These are phyloP conservation scores for Acanthacorydalis orientalis DNA, from an alignment of 2,888 invertebrate genomes.

Conservation along the genomic window DNA sequence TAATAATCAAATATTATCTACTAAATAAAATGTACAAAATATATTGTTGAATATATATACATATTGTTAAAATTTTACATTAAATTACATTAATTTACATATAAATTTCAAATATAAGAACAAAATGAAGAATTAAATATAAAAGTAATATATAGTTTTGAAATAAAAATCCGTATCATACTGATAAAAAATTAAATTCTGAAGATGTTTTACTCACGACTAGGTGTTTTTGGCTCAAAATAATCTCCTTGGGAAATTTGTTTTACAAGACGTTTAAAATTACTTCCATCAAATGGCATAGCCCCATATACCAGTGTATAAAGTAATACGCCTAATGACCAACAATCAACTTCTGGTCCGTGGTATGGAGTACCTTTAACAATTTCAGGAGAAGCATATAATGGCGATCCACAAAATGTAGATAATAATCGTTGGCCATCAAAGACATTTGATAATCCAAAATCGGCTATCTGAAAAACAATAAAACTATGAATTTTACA, in stretches of 20 bases:
- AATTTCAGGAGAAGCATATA: slow-evolving; percentile 95
- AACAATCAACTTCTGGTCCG: slow-evolving; percentile 90
- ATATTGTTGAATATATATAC: no score
- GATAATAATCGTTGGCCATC: slow-evolving; percentile 69
- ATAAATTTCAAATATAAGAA: neutral
- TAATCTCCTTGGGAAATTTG: slow-evolving; percentile 97
- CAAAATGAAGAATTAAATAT: no score
- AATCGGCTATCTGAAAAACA: slow-evolving; percentile 78
- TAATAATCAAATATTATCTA: neutral
- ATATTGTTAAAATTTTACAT: no score
- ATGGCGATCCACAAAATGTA: slow-evolving; percentile 91
- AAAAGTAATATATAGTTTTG: no score
- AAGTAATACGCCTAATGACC: slow-evolving; percentile 91
- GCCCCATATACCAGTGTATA: slow-evolving; percentile 98
- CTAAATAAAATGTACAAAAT: no score
- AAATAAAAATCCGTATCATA: neutral
- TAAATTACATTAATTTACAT: neutral
- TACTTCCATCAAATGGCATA: slow-evolving; percentile 98
- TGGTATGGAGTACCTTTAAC: slow-evolving; percentile 92
- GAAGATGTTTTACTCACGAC: slow-evolving; percentile 43
- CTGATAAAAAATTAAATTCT: neutral
- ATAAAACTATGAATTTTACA: slow-evolving; percentile 4
- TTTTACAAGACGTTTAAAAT: slow-evolving; percentile 89
- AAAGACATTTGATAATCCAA: slow-evolving; percentile 95
- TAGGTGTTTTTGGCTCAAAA: slow-evolving; percentile 88